phyloP scores from a whole-genome alignment of 2,113 vertebrate genomes.

The Otis tarda region DNA sequence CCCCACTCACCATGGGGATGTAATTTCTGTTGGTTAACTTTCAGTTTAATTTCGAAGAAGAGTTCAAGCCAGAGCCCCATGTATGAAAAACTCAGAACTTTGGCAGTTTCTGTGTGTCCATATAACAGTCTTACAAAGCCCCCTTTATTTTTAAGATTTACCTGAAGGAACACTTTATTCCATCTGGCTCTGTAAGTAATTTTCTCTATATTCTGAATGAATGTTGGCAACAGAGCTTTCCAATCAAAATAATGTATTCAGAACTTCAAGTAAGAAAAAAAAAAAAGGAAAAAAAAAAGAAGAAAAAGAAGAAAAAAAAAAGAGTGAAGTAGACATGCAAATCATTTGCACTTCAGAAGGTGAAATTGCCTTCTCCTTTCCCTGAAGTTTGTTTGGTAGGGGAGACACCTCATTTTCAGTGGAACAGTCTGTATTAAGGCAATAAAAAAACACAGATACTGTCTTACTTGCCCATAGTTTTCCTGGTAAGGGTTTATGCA shows the following conservation, averaged over 20 bases:
- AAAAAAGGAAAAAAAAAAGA: rapidly evolving
- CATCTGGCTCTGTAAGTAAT: not conserved
- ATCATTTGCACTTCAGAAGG: not conserved
- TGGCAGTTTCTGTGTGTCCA: not conserved
- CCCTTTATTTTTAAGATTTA: not conserved
- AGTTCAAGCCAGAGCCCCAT: not conserved
- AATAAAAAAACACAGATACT: not conserved
- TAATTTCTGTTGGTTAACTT: constrained; percentile 2
- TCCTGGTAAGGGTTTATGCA: not conserved
- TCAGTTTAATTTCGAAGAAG: not conserved
- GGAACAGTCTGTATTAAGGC: not conserved
- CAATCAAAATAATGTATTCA: not conserved
- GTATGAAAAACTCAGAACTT: not conserved
- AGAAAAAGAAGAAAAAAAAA: rapidly evolving
- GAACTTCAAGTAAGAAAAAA: not conserved
- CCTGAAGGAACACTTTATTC: not conserved
- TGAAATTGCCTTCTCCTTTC: not conserved
- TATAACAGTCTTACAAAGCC: not conserved
- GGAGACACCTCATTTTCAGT: not conserved
- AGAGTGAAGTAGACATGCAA: not conserved
- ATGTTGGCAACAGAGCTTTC: not conserved
- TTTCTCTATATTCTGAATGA: not conserved
- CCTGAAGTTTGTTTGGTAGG: not conserved
- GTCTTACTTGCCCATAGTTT: not conserved
- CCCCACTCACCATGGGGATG: not conserved